Base-by-base conservation (phyloP, 1,140 invertebrate species). In the Drosophila seguyi region DNA sequence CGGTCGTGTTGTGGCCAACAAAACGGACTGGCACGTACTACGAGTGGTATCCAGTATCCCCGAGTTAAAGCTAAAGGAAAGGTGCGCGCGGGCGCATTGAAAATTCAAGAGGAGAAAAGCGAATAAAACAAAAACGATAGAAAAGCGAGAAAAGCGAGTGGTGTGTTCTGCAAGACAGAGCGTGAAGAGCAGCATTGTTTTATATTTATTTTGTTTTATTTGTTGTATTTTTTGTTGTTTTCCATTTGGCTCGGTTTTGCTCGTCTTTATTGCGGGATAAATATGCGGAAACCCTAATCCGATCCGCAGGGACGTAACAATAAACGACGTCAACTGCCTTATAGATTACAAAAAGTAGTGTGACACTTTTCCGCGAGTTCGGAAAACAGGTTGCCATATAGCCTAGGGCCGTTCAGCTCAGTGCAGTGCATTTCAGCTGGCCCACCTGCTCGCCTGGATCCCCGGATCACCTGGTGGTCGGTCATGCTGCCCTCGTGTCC, bases 121-220 rank as follows among this genome's bases (percentile, higher is more conserved):
- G 52, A 53, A 38, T 16, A 20, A 53, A 20, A 50, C 13, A n/a
- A 27, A 48, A 50, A 50, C 47, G 47, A 31, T 50, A 50, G 18
- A 41, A 34, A 74, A 78, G 61, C 42, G 36, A 36, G 58, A 50
- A 78, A 82, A 80, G 63, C 59, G 61, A 80, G 67, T 67, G 60
- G 47, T 75, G 81, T 88, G 85, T 88, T 88, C 85, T 88, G 85
- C 85, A 90, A 88, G 85, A 85, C 85, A 82, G 38, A 88, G 85
- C 85, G 85, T 88, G 85, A 88, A 88, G 85, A 85, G 77, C 77
- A 87, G 63, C 61, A 45, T 74, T 79, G 60, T 75, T 75, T 63
- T 42, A 50, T 63, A 75, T 48, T 18, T 77, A 38, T 77, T 66
- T 68, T 66, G 44, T 58, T 62, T 67, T 75, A 72, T 57, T 69